Evolutionary conservation across 2,888 invertebrate species (phyloP), one percentile per base, ranked within the genome.

Genomic region (Oscheius sp.): DNA sequence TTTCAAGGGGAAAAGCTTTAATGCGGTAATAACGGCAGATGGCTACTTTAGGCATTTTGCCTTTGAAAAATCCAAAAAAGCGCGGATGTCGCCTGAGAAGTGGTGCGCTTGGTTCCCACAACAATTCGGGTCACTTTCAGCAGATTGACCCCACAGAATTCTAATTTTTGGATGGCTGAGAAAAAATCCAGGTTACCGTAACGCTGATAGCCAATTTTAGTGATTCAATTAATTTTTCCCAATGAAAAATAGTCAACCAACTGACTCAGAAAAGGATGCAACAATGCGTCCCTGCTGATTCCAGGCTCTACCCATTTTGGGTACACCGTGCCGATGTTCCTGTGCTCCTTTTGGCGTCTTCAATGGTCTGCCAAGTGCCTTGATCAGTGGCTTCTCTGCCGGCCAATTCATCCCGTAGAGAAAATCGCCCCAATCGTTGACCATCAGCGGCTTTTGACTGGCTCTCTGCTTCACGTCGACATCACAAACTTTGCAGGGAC

Each of bases 281-380:
- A 75, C 75, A 23, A 83, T 76, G 35, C 43, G 75, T 2, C 79
- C 76, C 29, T 69, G 45, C 52, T 73, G 58, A 23, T 73, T 56
- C 81, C 78, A 79, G 9, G 81, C 83, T 55, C 81, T 74, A 46
- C 83, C 83, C 81, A 83, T 81, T 0, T 80, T 52, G 52, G 83
- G 81, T 55, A 73, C 76, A 13, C 80, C 80, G 66, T 80, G 80
- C 35, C 78, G 73, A 43, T 78, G 81, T 18, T 80, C 79, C n/a
- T 75, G 69, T 1, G 35, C 21, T 16, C 64, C 58, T 16, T 46
- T 35, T 41, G 56, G 61, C 21, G 71, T 70, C 25, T 73, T 72
- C 21, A 76, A 73, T 18, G 66, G 45, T 12, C 69, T 35, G 1
- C 69, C 69, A 9, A 69, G 46, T 9, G 69, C 69, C 21, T 27